These are phyloP conservation scores for Lampropteryx suffumata DNA, from an alignment of 2,888 invertebrate genomes.

Conservation along the genomic window DNA sequence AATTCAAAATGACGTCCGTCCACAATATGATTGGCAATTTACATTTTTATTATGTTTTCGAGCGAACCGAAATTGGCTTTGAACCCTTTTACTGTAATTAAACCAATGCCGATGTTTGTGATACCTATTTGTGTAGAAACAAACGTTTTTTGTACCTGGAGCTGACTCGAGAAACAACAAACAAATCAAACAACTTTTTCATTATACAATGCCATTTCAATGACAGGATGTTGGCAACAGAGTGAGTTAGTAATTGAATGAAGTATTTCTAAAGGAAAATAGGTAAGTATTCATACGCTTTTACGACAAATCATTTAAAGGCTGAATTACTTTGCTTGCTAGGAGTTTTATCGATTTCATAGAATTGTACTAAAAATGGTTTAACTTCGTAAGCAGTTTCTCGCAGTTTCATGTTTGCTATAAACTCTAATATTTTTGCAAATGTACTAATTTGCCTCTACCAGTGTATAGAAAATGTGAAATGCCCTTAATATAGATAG, in stretches of 20 bases:
- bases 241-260: too few species aligned
- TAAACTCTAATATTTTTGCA: background rate
- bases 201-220: too few species aligned
- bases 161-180: background rate
- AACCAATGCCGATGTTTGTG: constrained; percentile 22
- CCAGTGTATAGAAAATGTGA: too few species aligned
- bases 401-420: background rate
- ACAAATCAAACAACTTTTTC: background rate
- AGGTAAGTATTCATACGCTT: too few species aligned
- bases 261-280: too few species aligned
- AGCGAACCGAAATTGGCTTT: constrained; percentile 41
- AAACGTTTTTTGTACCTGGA: constrained; percentile 5
- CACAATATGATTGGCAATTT: constrained; percentile 54
- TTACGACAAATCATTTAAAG: too few species aligned
- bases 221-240: too few species aligned
- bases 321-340: background rate
- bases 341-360: background rate
- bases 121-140: constrained; percentile 12
- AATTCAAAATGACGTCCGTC: constrained; percentile 38
- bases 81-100: constrained; percentile 40
- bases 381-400: constrained; percentile 3
- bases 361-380: constrained; percentile 1
- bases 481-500: too few species aligned
- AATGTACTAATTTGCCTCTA: too few species aligned
- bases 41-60: constrained; percentile 52